Base-by-base conservation (phyloP, 2,797 vertebrate genomes). In the Neopelma chrysocephalum region DNA sequence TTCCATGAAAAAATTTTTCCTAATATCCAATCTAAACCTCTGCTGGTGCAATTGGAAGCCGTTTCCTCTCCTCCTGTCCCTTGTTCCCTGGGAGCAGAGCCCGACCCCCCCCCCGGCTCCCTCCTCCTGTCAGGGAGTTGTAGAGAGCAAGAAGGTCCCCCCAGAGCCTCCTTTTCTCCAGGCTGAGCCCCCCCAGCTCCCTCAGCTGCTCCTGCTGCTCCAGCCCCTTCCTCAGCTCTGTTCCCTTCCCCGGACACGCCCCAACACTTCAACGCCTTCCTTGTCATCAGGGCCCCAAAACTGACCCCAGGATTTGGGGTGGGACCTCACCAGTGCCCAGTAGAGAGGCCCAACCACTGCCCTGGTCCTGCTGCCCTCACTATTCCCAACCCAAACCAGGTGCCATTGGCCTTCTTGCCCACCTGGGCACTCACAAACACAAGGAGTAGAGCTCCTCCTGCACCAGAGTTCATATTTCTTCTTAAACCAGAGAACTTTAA, bases 301-400 rank as follows among this genome's bases (percentile, higher is more conserved):
- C 3, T 4, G 45, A 34, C 25, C 6, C 3, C 50, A 45, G 45
- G 18, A 7, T 0, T 23, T 0, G 7, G 14, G 53, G 5, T 38
- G 76, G 9, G 27, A 18, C 26, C 26, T 45, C 42, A 29, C 14
- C 27, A 25, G 42, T 48, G 45, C 27, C 21, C 10, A 32, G 31
- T 0, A 3, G 11, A 7, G 5, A 32, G 42, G 47, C 11, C 8
- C 34, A 9, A 34, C 4, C n/a, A 16, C 29, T 27, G 21, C 11
- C 56, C 64, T 27, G 34, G 11, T 25, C 20, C 61, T 60, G 25
- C 78, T 34, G 45, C 15, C 36, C 45, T 5, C 36, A 2, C 15
- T 21, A 22, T n/a, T 17, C 15, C 31, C 26, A 53, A 22, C 0
- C 38, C 34, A 22, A 13, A 23, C 23, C 76, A 5, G 10, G 2